Base-by-base conservation (phyloP, 2,888 invertebrate genomes). In the Meiosimyza platycephala region DNA sequence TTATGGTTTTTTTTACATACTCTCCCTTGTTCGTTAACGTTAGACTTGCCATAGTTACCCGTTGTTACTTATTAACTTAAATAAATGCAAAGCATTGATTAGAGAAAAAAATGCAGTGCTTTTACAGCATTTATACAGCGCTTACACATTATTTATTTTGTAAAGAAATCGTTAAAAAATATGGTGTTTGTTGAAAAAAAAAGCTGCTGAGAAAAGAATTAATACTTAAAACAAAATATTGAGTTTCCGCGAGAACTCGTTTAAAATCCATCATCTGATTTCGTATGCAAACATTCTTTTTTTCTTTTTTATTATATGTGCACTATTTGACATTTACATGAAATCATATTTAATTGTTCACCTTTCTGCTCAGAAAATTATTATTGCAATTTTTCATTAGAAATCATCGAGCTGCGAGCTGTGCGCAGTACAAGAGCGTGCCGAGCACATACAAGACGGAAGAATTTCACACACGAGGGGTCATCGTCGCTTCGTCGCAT, bases 221-320 rank as follows among this genome's bases (percentile, higher is more conserved):
- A 40, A 40, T 40, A 60, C 22, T 28, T 22, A 40, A 12, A 60
- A 33, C 57, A 66, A 73, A 68, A 72, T 52, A 73, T 79, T 79
- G 81, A 77, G 79, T 76, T 81, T 81, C 80, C 81, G 81, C 79
- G 76, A 80, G 81, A 81, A 81, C 81, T 81, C 81, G 81, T 80
- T 72, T 80, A 78, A 78, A 81, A 81, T 81, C 81, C 81, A 80
- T 79, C 81, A 81, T 77, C 79, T 79, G 80, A 81, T 81, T 80
- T 79, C 80, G 80, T 76, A 73, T 16, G 72, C 50, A 74, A 75
- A 70, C 59, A 69, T 63, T 52, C 69, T n/a, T 48, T 12, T 22
- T 51, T 47, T 11, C 69, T 60, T 63, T 52, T 71, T 18, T 48
- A 12, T 22, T 51, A 47, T 11, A 69, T 60, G 73, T 60, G 54